Percentiles rank a stretch among this genome's conserved stretches.
Conservation (phyloP, 2,797 vertebrate species). For the Enteromius trimaculatus region DNA sequence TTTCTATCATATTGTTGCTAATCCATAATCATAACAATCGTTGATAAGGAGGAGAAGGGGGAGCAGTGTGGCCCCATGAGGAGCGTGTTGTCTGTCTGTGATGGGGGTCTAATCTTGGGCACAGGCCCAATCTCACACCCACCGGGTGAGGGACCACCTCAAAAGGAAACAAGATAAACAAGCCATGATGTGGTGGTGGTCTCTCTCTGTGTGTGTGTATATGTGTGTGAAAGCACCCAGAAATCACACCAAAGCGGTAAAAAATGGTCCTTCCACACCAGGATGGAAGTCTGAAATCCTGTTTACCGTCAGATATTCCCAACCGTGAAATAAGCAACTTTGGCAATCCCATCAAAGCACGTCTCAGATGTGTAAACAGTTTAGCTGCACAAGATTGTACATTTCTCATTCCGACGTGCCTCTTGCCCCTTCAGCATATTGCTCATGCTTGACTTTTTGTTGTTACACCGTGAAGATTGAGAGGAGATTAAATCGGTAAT, state of each 20-base stretch:
- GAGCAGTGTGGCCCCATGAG: conserved; percentile 32
- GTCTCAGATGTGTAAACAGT: conserved; percentile 62
- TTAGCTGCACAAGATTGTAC: conserved; percentile 55
- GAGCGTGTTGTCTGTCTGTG: conserved; percentile 45
- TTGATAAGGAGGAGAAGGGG: conserved; percentile 22
- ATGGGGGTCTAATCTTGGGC: conserved; percentile 39
- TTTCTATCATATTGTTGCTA: conserved; percentile 61
- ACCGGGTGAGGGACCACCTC: conserved; percentile 39
- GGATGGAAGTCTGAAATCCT: conserved; percentile 10
- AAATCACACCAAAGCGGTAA: conserved; percentile 1
- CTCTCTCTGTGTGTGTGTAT: not conserved
- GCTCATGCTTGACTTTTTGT: conserved; percentile 69
- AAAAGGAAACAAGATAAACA: conserved; percentile 28
- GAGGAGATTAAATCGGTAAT: conserved; percentile 71
- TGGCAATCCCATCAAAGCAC: conserved; percentile 68
- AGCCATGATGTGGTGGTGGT: not conserved
- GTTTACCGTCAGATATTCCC: conserved; percentile 34
- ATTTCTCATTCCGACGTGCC: conserved; percentile 63
- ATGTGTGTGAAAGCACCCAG: not conserved
- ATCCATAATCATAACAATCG: conserved; percentile 50
- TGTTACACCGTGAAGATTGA: conserved; percentile 71
- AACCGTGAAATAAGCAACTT: conserved; percentile 71
- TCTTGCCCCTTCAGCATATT: conserved; percentile 58
- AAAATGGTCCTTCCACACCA: conserved; percentile 29
- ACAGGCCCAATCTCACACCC: conserved; percentile 45